Evolutionary conservation across 2,888 invertebrate genomes (phyloP).

Genomic region (Acleris literana): DNA sequence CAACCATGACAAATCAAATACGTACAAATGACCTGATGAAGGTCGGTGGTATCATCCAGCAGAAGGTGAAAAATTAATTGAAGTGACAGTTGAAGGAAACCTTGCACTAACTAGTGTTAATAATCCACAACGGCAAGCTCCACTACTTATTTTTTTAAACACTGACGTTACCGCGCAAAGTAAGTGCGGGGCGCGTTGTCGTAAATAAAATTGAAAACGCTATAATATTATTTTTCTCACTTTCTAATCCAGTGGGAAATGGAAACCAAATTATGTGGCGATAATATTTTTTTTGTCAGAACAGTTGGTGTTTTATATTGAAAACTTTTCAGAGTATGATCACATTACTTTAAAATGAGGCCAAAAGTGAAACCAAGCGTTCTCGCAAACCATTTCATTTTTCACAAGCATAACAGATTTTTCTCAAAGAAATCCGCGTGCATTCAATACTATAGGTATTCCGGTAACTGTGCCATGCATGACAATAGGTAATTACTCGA

Average conservation of each 20-base stretch:
- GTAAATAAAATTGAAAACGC: neutral
- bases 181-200: too few relatives aligned
- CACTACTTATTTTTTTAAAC: too few relatives aligned
- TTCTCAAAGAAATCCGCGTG: constrained; percentile 8
- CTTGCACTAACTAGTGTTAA: too few relatives aligned
- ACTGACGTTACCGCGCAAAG: too few relatives aligned
- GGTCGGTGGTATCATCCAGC: neutral
- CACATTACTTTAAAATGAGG: neutral
- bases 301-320: neutral
- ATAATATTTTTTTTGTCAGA: neutral
- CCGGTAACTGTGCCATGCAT: constrained; percentile 24
- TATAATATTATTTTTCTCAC: neutral
- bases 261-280: neutral
- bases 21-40: neutral
- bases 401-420: neutral
- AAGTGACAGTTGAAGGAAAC: too few relatives aligned
- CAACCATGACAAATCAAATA: neutral
- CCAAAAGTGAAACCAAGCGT: neutral
- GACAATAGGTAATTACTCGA: constrained; percentile 26
- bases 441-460: neutral
- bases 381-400: neutral
- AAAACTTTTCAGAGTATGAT: too few relatives aligned
- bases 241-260: neutral
- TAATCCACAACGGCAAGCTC: too few relatives aligned
- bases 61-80: too few relatives aligned